These are phyloP conservation scores for Epinotia ramella DNA, from an alignment of 2,888 invertebrate species.

Conservation along the genomic window DNA sequence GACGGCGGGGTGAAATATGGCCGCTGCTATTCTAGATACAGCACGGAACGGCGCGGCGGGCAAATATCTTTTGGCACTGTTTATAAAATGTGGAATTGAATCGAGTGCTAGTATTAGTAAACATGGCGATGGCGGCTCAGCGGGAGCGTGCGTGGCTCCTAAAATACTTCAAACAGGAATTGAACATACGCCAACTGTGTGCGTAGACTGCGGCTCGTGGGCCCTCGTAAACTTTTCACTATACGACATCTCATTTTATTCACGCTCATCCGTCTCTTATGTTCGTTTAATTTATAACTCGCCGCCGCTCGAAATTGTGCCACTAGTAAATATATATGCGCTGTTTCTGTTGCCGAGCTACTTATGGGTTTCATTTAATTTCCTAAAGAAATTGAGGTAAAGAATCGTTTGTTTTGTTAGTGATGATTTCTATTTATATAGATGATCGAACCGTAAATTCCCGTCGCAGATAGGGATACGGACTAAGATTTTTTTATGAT, in stretches of 20 bases:
- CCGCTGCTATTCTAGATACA: conserved; percentile 46
- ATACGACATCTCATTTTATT: conserved; percentile 79
- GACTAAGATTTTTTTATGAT: too few species aligned
- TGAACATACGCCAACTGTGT: conserved; percentile 82
- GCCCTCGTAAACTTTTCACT: conserved; percentile 78
- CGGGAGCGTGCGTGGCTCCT: conserved; percentile 74
- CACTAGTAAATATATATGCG: conserved; percentile 56
- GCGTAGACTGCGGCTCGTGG: conserved; percentile 79
- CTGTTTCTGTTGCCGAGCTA: conserved; percentile 52
- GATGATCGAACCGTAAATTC: neutral
- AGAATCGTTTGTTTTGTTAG: neutral
- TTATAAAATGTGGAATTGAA: conserved; percentile 81
- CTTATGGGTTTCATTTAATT: conserved; percentile 21
- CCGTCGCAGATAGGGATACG: neutral
- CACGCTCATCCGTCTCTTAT: conserved; percentile 71
- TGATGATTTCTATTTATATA: conserved; percentile 16
- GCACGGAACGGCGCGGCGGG: conserved; percentile 57
- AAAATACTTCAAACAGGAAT: conserved; percentile 83
- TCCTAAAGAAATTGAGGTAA: neutral
- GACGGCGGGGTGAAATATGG: conserved; percentile 48
- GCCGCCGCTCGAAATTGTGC: conserved; percentile 54
- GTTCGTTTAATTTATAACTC: conserved; percentile 68
- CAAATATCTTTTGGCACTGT: conserved; percentile 73
- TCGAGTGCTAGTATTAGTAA: conserved; percentile 83
- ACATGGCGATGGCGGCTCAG: conserved; percentile 65